phyloP scores from a whole-genome alignment of 2,113 vertebrate genomes.

The Epinephelus fuscoguttatus region DNA sequence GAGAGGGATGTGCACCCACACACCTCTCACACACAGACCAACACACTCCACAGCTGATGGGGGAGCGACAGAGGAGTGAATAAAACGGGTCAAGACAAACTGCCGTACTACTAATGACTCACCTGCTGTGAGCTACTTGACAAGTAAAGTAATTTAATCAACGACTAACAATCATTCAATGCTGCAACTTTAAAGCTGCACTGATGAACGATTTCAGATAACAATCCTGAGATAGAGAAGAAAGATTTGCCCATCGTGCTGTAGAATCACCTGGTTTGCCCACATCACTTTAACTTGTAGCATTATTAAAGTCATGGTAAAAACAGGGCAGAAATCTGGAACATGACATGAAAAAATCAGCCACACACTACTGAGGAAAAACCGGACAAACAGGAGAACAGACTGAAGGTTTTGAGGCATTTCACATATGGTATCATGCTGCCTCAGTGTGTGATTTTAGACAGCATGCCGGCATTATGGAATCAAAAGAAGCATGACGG shows the following conservation, averaged over 20 bases:
- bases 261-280: not conserved
- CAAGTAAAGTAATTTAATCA: not conserved
- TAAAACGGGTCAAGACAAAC: slow-evolving; percentile 5
- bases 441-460: too few species aligned
- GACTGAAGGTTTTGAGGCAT: not conserved
- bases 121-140: slow-evolving; percentile 14
- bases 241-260: not conserved
- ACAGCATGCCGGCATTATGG: too few species aligned
- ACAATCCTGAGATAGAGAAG: not conserved
- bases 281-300: not conserved
- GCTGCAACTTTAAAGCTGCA: not conserved
- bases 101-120: not conserved
- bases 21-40: slow-evolving; percentile 66
- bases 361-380: not conserved
- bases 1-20: slow-evolving; percentile 80
- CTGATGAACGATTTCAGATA: too few species aligned
- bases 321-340: not conserved
- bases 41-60: slow-evolving; percentile 44
- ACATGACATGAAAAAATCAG: not conserved
- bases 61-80: slow-evolving; percentile 29
- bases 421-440: not conserved
- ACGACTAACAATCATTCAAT: not conserved
- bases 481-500: too few species aligned
- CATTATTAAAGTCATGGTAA: too few species aligned
- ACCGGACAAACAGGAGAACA: not conserved